Evolutionary conservation across 35 echinoderm and acorn worm species (phyloP).

Genomic region (Acanthaster planci): DNA sequence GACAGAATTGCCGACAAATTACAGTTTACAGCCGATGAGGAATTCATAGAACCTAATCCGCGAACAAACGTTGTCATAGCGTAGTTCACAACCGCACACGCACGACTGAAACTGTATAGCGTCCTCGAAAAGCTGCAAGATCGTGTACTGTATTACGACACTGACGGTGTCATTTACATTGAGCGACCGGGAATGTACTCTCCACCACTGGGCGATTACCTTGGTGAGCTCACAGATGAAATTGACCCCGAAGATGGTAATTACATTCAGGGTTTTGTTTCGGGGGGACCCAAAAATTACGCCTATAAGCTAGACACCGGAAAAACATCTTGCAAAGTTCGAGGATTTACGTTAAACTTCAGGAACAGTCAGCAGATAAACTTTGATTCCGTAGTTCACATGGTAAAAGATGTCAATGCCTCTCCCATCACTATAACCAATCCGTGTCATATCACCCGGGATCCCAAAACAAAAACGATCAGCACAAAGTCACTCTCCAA

Average conservation of each 20-base stretch:
- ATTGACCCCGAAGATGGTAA: conserved; percentile 36
- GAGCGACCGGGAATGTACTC: conserved; percentile 7
- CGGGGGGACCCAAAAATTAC: conserved; percentile 61
- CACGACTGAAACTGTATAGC: conserved; percentile 68
- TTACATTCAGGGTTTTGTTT: conserved; percentile 45
- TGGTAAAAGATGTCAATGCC: not conserved
- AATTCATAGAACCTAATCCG: not conserved
- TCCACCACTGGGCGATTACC: conserved; percentile 44
- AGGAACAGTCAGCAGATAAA: conserved; percentile 37
- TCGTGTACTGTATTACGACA: conserved; percentile 63
- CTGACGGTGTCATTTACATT: conserved; percentile 62
- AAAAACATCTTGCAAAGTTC: conserved; percentile 45
- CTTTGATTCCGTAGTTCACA: conserved; percentile 40
- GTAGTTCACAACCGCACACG: conserved; percentile 57
- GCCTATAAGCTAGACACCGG: conserved; percentile 45
- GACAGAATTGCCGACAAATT: conserved; percentile 26
- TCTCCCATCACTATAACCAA: not conserved
- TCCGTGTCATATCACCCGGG: conserved; percentile 23
- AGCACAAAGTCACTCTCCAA: conserved; percentile 32
- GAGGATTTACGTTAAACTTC: conserved; percentile 54
- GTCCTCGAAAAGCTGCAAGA: conserved; percentile 49
- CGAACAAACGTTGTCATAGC: conserved; percentile 64
- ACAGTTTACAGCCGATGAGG: not conserved
- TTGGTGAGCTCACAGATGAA: conserved; percentile 68
- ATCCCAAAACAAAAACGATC: conserved; percentile 30